Percentiles rank a stretch among this genome's conserved stretches.
phyloP scores from a whole-genome alignment of 2,888 invertebrate species.

The Ectemnius continuus region DNA sequence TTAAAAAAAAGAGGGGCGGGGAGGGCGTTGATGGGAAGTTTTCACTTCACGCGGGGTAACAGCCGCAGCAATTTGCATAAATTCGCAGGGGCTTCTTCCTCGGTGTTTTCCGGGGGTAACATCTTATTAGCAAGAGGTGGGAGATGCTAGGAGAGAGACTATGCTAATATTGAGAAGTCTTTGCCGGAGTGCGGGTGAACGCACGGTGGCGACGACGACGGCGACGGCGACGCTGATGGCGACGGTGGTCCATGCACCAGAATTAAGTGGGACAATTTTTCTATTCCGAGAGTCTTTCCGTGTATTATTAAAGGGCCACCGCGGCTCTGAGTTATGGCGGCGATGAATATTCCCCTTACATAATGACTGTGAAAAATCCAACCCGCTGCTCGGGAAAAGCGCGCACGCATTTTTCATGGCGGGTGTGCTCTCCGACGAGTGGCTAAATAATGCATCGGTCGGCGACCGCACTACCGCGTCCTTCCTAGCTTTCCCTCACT shows the following conservation, averaged over 20 bases:
- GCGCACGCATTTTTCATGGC: constrained; percentile 54
- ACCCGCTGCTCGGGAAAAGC: constrained; percentile 28
- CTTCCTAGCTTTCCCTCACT: neutral
- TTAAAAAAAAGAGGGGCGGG: too few relatives aligned
- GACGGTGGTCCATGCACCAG: constrained; percentile 5
- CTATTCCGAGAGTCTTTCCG: constrained; percentile 60
- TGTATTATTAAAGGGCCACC: constrained; percentile 63
- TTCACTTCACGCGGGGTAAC: too few relatives aligned
- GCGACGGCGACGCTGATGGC: too few relatives aligned
- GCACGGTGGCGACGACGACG: too few relatives aligned
- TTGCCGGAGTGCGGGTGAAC: neutral
- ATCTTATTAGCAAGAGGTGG: too few relatives aligned
- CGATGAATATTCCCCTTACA: constrained; percentile 61
- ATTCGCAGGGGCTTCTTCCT: too few relatives aligned
- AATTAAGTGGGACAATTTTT: constrained; percentile 61
- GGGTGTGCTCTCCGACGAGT: constrained; percentile 50
- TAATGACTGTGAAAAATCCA: constrained; percentile 59
- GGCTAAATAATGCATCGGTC: constrained; percentile 48
- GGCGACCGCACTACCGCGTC: neutral
- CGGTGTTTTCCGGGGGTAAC: too few relatives aligned
- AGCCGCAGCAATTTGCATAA: too few relatives aligned
- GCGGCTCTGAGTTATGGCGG: constrained; percentile 54
- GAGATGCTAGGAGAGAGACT: neutral
- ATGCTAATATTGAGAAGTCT: constrained; percentile 3
- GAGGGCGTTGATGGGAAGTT: too few relatives aligned